Evolutionary conservation across 1,140 invertebrate species (phyloP), one percentile per base, ranked within the genome.

Genomic region (Bursaphelenchus mucronatus): DNA sequence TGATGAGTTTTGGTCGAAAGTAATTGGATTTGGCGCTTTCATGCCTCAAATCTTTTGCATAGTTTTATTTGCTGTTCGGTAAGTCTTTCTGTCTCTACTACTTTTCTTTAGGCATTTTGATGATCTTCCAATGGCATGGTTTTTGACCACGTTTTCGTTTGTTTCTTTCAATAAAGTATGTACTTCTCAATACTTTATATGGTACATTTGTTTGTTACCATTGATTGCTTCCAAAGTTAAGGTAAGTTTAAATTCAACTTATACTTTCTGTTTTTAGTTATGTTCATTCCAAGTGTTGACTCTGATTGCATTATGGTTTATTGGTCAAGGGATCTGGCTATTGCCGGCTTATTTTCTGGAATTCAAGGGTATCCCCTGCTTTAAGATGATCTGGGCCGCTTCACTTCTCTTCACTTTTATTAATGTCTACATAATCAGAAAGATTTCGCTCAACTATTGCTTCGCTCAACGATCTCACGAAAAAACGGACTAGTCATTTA

Each of bases 111-210:
- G 75, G 53, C 84, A 79, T 64, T 76, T 80, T 51, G 59, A 67
- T 84, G 87, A 90, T 17, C 83, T 96, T 50, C 85, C 88, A 2
- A 92, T 97, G 82, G 88, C 88, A 40, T 85, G 94, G 64, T 91
- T 97, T 67, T 82, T 87, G 0, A 87, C 91, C 76, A 89, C 92
- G 0, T 89, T 91, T 69, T 86, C 90, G 3, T 88, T 97, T 78
- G 95, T 99, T 0, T 88, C 88, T 6, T 94, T 91, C 73, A 98
- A 98, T 83, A 91, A 92, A 80, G 94, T 99, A 0, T 87, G 93
- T 68, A 98, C 95, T 10, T 94, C 92, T 15, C 94, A 98, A 83
- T 98, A 97, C 82, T 97, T 97, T 76, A 85, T 97, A 45, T 97
- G 95, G 94, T 96, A 94, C 80, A 81, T 97, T 44, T 89, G 89